A percentile compares a stretch with the other conserved stretches of the same genome.
phyloP scores from a whole-genome alignment of 2,888 invertebrate genomes.

The Xanthia togata region DNA sequence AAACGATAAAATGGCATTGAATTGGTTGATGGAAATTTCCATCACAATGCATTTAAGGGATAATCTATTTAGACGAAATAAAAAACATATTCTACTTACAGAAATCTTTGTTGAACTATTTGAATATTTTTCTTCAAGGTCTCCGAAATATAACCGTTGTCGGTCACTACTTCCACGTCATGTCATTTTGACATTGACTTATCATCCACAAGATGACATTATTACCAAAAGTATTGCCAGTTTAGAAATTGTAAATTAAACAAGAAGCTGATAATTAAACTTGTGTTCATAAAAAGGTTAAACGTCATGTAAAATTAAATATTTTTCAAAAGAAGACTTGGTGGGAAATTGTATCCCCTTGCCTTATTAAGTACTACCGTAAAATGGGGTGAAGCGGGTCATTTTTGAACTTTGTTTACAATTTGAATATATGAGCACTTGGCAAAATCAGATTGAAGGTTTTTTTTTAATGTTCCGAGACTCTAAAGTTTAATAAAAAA shows the following conservation, averaged over 20 bases:
- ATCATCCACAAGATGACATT: constrained; percentile 6
- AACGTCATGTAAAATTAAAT: constrained; percentile 2
- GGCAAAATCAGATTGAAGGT: too few relatives aligned
- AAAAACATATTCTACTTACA: not conserved
- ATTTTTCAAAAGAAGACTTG: constrained; percentile 2
- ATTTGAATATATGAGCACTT: too few relatives aligned
- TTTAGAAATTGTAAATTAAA: constrained; percentile 9
- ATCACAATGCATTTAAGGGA: too few relatives aligned
- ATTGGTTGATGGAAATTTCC: too few relatives aligned
- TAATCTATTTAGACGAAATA: too few relatives aligned
- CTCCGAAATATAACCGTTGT: not conserved
- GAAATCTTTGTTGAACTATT: too few relatives aligned
- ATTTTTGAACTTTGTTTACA: too few relatives aligned
- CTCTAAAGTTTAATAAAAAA: too few relatives aligned
- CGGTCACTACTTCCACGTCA: constrained; percentile 3
- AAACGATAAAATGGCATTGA: too few relatives aligned
- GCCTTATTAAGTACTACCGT: not conserved
- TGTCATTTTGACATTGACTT: constrained; percentile 6
- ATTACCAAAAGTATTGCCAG: constrained; percentile 5
- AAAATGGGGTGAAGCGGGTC: too few relatives aligned
- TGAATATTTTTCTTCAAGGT: not conserved
- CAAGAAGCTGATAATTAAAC: not conserved
- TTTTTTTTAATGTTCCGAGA: too few relatives aligned
- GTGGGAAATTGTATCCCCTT: constrained; percentile 7
- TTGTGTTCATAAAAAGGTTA: constrained; percentile 4